These are phyloP conservation scores for Cydia pomonella DNA, from an alignment of 1,140 invertebrate genomes.

Conservation along the genomic window DNA sequence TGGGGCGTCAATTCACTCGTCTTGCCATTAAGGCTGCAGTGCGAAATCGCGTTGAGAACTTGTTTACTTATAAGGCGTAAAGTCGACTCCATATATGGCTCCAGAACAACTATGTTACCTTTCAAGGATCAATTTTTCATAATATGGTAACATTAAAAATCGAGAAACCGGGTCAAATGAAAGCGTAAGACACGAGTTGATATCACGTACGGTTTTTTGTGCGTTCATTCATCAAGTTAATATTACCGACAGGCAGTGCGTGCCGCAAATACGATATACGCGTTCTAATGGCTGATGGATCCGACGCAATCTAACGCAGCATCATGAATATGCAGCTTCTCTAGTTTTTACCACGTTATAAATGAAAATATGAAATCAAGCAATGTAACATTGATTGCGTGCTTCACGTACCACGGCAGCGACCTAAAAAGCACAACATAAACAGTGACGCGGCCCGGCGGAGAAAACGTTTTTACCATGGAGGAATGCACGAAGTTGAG, in stretches of 20 bases:
- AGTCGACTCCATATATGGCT: constrained; percentile 57
- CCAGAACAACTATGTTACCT: constrained; percentile 60
- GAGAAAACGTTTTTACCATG: constrained; percentile 27
- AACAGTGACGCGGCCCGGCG: constrained; percentile 21
- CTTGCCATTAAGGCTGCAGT: constrained; percentile 61
- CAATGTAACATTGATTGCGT: constrained; percentile 29
- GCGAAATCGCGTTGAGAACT: constrained; percentile 71
- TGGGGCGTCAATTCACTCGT: constrained; percentile 55
- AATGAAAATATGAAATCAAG: constrained; percentile 39
- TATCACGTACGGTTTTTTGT: constrained; percentile 17
- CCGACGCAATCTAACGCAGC: constrained; percentile 25
- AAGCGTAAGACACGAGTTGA: constrained; percentile 19
- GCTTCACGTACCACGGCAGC: constrained; percentile 5
- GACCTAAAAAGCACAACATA: constrained; percentile 30
- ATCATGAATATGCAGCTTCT: constrained; percentile 35
- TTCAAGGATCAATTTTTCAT: constrained; percentile 64
- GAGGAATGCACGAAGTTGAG: constrained; percentile 18
- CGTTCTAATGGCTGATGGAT: constrained; percentile 33
- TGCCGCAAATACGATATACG: background rate
- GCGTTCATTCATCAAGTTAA: constrained; percentile 14
- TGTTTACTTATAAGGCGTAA: constrained; percentile 73
- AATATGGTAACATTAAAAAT: constrained; percentile 44
- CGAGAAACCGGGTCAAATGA: constrained; percentile 47
- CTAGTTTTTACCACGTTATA: constrained; percentile 3
- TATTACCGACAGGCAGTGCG: constrained; percentile 8